phyloP scores from a whole-genome alignment of 2,888 invertebrate species.

The Phasia obesa region DNA sequence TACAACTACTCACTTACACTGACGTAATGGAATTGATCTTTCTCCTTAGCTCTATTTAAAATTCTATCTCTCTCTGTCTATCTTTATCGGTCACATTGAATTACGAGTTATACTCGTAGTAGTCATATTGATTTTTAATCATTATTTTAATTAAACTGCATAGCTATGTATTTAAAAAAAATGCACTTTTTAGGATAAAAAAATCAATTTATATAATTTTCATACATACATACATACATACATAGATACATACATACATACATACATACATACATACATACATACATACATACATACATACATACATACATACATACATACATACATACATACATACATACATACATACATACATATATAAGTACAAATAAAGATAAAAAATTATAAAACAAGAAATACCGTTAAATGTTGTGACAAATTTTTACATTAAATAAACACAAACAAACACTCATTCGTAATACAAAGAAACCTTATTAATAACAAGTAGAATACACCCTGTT shows the following conservation, averaged over 20 bases:
- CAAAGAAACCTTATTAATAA: neutral
- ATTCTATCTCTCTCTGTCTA: neutral
- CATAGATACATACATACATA: too few relatives aligned
- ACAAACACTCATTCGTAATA: neutral
- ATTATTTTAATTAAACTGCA: conserved; percentile 45
- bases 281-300: too few relatives aligned
- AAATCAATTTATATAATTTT: conserved; percentile 15
- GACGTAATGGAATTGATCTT: conserved; percentile 70
- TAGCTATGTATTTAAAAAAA: conserved; percentile 43
- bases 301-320: too few relatives aligned
- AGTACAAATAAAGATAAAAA: conserved; percentile 14
- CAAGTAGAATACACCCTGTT: neutral
- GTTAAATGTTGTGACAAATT: conserved; percentile 51
- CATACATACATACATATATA: too few relatives aligned
- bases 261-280: too few relatives aligned
- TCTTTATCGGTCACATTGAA: neutral
- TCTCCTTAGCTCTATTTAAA: conserved; percentile 10
- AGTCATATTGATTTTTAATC: conserved; percentile 4
- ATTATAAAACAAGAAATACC: conserved; percentile 18
- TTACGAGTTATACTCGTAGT: neutral
- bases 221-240: too few relatives aligned
- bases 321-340: too few relatives aligned
- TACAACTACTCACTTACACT: conserved; percentile 35
- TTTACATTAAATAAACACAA: conserved; percentile 1
- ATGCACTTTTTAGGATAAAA: conserved; percentile 41